Evolutionary conservation across 2,113 vertebrate genomes (phyloP).

Genomic region (Turnix velox): DNA sequence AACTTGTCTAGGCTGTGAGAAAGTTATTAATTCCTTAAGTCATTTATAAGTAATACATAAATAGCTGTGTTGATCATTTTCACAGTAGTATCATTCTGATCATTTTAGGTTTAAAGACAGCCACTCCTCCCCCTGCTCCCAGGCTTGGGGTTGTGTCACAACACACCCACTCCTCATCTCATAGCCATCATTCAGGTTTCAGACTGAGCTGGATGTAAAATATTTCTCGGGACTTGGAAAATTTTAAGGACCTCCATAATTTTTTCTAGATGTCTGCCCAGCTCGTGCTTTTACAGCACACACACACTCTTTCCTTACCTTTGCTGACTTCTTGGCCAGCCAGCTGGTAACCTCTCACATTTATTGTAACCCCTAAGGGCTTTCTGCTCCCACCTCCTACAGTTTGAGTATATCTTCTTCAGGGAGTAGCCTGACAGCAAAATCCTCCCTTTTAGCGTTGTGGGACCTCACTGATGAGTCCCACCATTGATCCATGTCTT

Average conservation of each 20-base stretch:
- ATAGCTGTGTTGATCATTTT: background rate
- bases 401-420: background rate
- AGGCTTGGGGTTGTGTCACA: background rate
- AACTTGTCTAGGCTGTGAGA: background rate
- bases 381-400: background rate
- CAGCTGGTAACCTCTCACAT: background rate
- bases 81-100: background rate
- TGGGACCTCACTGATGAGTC: background rate
- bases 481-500: background rate
- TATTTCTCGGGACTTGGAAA: background rate
- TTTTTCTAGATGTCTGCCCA: background rate
- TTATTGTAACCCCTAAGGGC: background rate
- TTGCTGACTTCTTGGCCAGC: background rate
- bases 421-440: background rate
- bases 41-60: background rate
- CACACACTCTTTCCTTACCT: background rate
- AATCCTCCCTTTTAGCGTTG: background rate
- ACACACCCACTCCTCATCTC: background rate
- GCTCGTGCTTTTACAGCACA: background rate
- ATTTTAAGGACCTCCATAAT: background rate
- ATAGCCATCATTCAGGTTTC: background rate
- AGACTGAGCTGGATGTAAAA: background rate
- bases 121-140: background rate
- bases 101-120: background rate
- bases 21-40: background rate